Base-by-base conservation (phyloP, 2,113 vertebrate species). In the Clarias macrocephalus region DNA sequence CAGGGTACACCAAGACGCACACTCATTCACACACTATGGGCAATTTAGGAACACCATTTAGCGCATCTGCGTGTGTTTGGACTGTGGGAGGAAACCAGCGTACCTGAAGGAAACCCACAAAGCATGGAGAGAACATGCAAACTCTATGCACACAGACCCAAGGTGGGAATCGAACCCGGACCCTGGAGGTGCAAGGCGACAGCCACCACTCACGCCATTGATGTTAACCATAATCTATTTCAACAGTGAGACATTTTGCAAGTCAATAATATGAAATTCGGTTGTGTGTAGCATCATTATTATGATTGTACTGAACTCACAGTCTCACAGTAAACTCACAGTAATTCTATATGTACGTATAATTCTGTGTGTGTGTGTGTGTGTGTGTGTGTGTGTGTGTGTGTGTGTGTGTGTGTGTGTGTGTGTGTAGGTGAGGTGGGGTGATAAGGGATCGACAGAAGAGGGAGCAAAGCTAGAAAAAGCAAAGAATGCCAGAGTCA, bases 391-490 rank as follows among this genome's bases (percentile, higher is more conserved):
- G 25, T 82, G 37, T 30, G 59, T 68, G n/a, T 84, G n/a, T 79
- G 63, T 68, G 70, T 88, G 68, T 79, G 56, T 84, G 33, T 86
- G n/a, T 77, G 79, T 84, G 66, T 37, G 30, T 70, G 70, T 80
- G 65, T 84, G 68, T 90, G 12, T 90, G 10, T 92, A 99, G 98
- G 98, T 99, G 65, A 97, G 97, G 18, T 99, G 98, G 98, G 98
- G 98, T 73, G 98, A 99, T 85, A 99, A 96, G 88, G 98, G 98
- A 52, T 99, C 98, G 4, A 99, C 98, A 0, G 98, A 99, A 92
- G 98, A 99, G 94, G 98, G 98, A 0, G 97, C 98, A 42, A 99
- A 99, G 91, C 57, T 99, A 88, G 98, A 99, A 93, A 98, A 98
- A 85, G 97, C 98, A 37, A 99, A 99, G 93, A 99, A 99, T 0